Evolutionary conservation across 2,797 vertebrate species (phyloP), one percentile per base, ranked within the genome.

Genomic region (Gephyroberyx darwinii): DNA sequence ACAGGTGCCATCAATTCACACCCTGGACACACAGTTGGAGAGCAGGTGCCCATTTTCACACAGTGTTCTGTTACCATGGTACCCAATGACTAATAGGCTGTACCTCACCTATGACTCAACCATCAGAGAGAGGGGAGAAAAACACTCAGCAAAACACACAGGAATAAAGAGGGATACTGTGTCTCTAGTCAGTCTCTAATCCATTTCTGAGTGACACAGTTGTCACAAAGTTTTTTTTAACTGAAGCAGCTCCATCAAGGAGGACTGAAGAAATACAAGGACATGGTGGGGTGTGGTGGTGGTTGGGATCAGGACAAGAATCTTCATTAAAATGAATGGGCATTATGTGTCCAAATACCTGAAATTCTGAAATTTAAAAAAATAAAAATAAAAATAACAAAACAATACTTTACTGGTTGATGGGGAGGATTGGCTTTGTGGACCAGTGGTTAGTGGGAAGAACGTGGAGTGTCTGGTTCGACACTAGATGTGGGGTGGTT

Each of bases 1-100:
- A 61, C 43, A 73, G 76, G 67, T 85, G 75, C 71, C 61, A 71
- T 72, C 59, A 78, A 71, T 78, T 88, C 74, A 78, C 74, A 87
- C 66, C 59, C 60, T 84, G 86, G 70, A 47, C 53, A 65, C 57
- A 67, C 58, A 75, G 72, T 77, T 74, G 56, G 64, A 87, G 65
- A 90, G 79, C 88, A 86, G 83, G 85, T 86, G 87, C 74, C 71
- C 75, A 69, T 87, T 85, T 86, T 87, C 86, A 83, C 80, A 63
- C 77, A 63, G 35, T 78, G 61, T 67, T 66, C 78, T 50, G 88
- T 92, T 91, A 71, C 89, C 86, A 91, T 91, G 89, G 87, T 62
- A 61, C 66, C 85, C 77, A 55, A 64, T 70, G 80, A 89, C 73
- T 79, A 90, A 84, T 79, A 75, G 69, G 48, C 65, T 48, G 78